Evolutionary conservation across 2,888 invertebrate species (phyloP), one percentile per base, ranked within the genome.

Genomic region (Campopleginae sp.): DNA sequence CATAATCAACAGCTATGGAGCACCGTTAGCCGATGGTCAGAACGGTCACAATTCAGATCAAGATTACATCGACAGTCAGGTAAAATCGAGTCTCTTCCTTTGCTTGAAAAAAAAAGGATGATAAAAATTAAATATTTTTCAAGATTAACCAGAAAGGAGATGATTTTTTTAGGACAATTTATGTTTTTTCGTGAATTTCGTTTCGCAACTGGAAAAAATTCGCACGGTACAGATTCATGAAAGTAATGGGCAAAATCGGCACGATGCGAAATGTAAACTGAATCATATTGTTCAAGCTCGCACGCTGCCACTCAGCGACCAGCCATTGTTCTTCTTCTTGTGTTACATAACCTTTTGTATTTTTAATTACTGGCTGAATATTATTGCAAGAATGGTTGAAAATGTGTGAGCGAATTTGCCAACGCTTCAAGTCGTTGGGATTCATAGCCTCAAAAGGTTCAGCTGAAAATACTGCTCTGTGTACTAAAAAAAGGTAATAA

Each of bases 21-120:
- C 90, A 71, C 91, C 92, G 77, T 77, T 90, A 72, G 89, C 88
- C 86, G 87, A 88, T 74, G 89, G 87, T 31, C 92, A 92, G 85
- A 91, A 91, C 79, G 88, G 87, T 19, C 92, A 92, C 86, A 90
- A 91, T 86, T 88, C 89, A 75, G 89, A 92, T 80, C 93, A 93
- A 87, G 92, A 93, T 89, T 93, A 93, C 88, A 89, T 90, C 86
- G 93, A 93, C 87, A 92, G 90, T 83, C 93, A 93, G 92, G 93
- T 92, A 88, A 88, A 46, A 68, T 27, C 27, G 68, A 68, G 44
- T 27, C 7, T n/a, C 33, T 14, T n/a, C 7, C 1, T 63, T 19
- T 31, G 4, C 38, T 7, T 66, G n/a, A 38, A 33, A 42, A 33
- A 31, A 19, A 54, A 33, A 33, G 54, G 23, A 7, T 23, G n/a